Base-by-base conservation (phyloP, 2,888 invertebrate species). In the Atherix ibis region DNA sequence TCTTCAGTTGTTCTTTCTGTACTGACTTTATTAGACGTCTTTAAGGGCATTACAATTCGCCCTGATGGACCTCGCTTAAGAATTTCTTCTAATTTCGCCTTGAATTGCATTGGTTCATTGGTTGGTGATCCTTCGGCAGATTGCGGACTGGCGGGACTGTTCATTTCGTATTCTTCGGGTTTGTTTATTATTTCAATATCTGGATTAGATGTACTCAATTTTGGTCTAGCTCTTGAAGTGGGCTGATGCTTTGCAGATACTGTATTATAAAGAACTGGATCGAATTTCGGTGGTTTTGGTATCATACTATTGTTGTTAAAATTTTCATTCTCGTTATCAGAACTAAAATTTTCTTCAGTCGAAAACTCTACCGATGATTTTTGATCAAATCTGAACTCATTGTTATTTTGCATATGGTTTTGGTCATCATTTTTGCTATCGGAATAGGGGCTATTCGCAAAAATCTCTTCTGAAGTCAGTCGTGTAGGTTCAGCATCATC, bases 241-340 rank as follows among this genome's bases (percentile, higher is more conserved):
- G 46, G 49, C 34, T 41, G 41, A 26, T 26, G 33, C 26, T 18
- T 14, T 34, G 46, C 44, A 37, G 48, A 53, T 29, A 54, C 46
- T 35, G 54, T 56, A 46, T 53, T 52, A 40, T 56, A 57, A 17
- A 57, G 43, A 25, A 50, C 42, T 18, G 55, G 54, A 50, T 56
- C 55, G 41, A 57, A 58, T 48, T 52, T 56, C 22, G 58, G 56
- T 22, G 58, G 43, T 37, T 49, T 51, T 29, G 58, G 56, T 40
- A 56, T 54, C 30, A 36, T 38, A 16, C 14, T 34, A 14, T 26
- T 26, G 5, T 18, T 14, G 4, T 29, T 27, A 3, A 29, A 26
- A 10, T 12, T 17, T 13, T 4, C 18, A 22, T 36, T 25, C 27
- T 36, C 31, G 6, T 31, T 19, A 26, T 31, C n/a, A n/a, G n/a